A percentile compares a stretch with the other conserved stretches of the same genome.
phyloP scores from a whole-genome alignment of 1,140 invertebrate species.

The Teleopsis dalmanni region DNA sequence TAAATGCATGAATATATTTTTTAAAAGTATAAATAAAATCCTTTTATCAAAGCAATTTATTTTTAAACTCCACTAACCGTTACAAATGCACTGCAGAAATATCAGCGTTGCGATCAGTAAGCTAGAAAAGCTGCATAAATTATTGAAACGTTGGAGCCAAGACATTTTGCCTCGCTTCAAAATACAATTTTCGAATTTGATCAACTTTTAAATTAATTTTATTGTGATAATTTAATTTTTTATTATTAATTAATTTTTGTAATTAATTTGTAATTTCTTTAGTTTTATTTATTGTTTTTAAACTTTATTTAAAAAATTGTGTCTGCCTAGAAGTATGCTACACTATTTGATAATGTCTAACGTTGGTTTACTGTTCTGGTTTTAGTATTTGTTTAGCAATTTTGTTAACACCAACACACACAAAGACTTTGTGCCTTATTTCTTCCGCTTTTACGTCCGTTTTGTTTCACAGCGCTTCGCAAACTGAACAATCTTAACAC shows the following conservation, averaged over 20 bases:
- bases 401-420: no score
- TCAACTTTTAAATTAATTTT: no score
- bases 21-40: no score
- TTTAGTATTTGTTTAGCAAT: no score
- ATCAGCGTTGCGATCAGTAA: not conserved
- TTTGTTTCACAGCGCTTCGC: slow-evolving; percentile 4
- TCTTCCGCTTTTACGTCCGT: slow-evolving; percentile 3
- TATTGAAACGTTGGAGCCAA: not conserved
- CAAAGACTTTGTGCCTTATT: no score
- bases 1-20: no score
- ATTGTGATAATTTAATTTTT: no score
- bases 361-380: no score
- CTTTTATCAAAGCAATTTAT: no score
- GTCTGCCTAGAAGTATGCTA: slow-evolving; percentile 2
- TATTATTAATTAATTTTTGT: no score
- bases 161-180: not conserved
- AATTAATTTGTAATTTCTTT: not conserved
- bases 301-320: not conserved
- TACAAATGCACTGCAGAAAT: not conserved
- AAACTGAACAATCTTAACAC: slow-evolving; percentile 3
- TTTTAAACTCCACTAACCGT: slow-evolving; percentile 3
- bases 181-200: not conserved
- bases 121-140: slow-evolving; percentile 4
- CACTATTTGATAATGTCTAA: not conserved
- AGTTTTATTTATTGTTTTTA: not conserved